Evolutionary conservation across 1,140 invertebrate genomes (phyloP).

Genomic region (Brachionus asplanchnoidis): DNA sequence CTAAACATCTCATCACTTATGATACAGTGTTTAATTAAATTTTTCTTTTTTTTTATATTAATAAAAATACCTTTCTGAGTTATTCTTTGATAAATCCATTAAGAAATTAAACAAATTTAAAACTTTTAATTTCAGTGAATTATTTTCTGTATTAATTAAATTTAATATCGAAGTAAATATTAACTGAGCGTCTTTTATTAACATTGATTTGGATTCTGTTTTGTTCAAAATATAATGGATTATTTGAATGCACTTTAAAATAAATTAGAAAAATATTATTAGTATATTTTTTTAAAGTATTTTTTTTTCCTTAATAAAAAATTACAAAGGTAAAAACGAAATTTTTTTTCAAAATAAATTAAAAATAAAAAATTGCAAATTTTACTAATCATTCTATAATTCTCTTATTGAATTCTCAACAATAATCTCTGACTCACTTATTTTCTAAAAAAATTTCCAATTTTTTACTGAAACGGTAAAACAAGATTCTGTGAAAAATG

Average conservation of each 20-base stretch:
- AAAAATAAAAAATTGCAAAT: background rate
- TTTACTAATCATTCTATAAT: background rate
- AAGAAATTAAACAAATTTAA: constrained; percentile 21
- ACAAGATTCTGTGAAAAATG: no score
- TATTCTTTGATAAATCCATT: background rate
- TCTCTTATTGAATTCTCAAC: background rate
- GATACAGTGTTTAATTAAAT: background rate
- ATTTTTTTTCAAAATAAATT: no score
- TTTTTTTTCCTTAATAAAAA: no score
- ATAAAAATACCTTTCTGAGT: background rate
- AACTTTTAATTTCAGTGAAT: background rate
- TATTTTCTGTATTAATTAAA: background rate
- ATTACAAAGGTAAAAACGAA: no score
- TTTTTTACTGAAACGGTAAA: no score
- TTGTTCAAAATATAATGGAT: background rate
- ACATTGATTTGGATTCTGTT: background rate
- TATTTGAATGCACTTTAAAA: constrained; percentile 13
- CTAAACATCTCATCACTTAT: constrained; percentile 4
- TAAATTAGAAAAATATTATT: no score
- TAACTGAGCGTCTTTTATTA: background rate
- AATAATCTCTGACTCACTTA: no score
- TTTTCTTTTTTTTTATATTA: background rate
- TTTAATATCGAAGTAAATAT: background rate
- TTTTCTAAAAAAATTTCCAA: no score
- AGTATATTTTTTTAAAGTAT: no score